Percentiles rank a stretch among this genome's conserved stretches.
These are phyloP conservation scores for Drosophila pseudotakahashii DNA, from an alignment of 2,888 invertebrate species.

Conservation along the genomic window DNA sequence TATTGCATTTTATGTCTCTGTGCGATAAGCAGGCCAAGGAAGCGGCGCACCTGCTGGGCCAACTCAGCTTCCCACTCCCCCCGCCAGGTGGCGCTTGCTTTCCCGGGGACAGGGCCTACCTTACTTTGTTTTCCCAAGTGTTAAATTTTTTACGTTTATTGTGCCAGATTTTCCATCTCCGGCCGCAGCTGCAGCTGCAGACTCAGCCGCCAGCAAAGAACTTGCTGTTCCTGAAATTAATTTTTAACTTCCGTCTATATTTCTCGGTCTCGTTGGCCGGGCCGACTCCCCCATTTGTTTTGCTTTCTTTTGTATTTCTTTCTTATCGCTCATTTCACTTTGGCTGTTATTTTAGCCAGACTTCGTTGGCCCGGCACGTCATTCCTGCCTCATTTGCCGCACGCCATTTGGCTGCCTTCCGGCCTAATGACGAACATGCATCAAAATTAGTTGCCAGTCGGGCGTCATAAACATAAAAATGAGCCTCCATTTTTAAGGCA, in stretches of 20 bases:
- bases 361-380: constrained; percentile 29
- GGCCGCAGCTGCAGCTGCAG: constrained; percentile 47
- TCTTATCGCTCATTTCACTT: constrained; percentile 28
- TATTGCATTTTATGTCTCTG: constrained; percentile 62
- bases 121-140: constrained; percentile 41
- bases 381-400: constrained; percentile 53
- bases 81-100: constrained; percentile 14
- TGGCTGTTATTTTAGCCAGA: constrained; percentile 18
- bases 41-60: constrained; percentile 59
- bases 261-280: constrained; percentile 37
- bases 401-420: constrained; percentile 47
- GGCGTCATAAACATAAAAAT: constrained; percentile 50
- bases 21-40: constrained; percentile 37
- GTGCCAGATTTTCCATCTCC: constrained; percentile 61
- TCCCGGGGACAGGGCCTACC: constrained; percentile 28
- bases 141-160: constrained; percentile 75
- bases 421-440: constrained; percentile 70
- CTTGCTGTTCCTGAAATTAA: constrained; percentile 71
- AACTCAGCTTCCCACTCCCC: constrained; percentile 23
- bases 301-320: constrained; percentile 29
- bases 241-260: constrained; percentile 77
- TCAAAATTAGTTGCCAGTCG: constrained; percentile 60
- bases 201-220: constrained; percentile 49
- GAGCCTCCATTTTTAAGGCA: constrained; percentile 40
- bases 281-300: constrained; percentile 28